phyloP scores from a whole-genome alignment of 2,113 vertebrate genomes.

The Micronycteris hirsuta region DNA sequence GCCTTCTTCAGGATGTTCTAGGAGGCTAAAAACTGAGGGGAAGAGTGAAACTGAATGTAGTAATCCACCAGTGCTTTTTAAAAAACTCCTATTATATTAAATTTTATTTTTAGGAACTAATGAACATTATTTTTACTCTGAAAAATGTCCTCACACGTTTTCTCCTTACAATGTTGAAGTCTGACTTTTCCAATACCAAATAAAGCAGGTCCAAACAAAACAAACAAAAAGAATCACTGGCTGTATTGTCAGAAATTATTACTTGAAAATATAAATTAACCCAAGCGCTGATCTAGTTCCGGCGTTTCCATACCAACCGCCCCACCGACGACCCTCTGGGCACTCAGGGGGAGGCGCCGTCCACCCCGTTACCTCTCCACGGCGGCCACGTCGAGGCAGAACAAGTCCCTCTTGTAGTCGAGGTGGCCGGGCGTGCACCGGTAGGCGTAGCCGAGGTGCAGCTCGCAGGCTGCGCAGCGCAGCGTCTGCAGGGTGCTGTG shows the following conservation, averaged over 20 bases:
- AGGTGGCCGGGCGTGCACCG: conserved; percentile 77
- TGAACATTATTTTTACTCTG: neutral
- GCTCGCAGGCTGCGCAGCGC: conserved; percentile 75
- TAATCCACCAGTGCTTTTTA: neutral
- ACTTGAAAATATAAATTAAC: neutral
- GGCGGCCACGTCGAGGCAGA: conserved; percentile 77
- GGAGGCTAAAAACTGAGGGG: neutral
- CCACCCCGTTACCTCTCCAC: conserved; percentile 73
- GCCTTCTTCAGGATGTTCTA: neutral
- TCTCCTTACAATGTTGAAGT: neutral
- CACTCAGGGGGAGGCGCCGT: too few relatives aligned
- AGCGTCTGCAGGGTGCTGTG: conserved; percentile 75
- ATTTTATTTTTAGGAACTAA: neutral
- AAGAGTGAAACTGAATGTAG: neutral
- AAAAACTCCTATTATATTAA: neutral
- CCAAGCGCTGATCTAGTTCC: neutral
- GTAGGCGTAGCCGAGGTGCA: conserved; percentile 74
- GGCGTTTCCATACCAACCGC: neutral
- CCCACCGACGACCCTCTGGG: too few relatives aligned
- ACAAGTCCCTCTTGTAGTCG: conserved; percentile 81
- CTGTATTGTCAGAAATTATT: neutral
- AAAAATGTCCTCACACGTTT: neutral
- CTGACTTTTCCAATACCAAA: neutral
- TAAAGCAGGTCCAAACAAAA: neutral
- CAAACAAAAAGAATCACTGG: neutral